Conservation (phyloP, 1,140 invertebrate species). For the Tetragonula clypearis region DNA sequence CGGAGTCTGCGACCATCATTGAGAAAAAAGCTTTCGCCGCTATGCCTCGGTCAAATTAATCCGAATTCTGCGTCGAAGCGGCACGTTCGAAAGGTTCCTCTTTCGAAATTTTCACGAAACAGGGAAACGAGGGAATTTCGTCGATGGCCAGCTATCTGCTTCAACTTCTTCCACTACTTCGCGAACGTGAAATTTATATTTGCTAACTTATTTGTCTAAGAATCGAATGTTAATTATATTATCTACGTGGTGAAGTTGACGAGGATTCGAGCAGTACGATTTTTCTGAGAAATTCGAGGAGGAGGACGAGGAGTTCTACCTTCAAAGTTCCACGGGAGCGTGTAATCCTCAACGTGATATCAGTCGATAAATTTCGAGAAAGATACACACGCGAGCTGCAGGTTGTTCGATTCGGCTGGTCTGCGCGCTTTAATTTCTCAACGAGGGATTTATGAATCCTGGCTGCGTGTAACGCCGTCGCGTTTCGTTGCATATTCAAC, state of each 20-base stretch:
- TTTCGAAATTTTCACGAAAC: constrained; percentile 22
- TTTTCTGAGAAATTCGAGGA: neutral
- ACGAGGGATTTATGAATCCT: constrained; percentile 14
- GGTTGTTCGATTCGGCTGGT: neutral
- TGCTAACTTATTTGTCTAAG: neutral
- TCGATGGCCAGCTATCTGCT: neutral
- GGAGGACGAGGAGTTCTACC: neutral
- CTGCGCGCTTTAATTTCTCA: neutral
- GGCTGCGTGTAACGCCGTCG: neutral
- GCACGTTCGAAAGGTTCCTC: neutral
- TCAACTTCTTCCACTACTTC: too few species aligned
- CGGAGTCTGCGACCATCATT: too few species aligned
- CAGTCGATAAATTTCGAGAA: constrained; percentile 2
- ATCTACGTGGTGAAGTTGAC: neutral
- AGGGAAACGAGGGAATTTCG: neutral
- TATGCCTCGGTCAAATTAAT: neutral
- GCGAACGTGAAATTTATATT: too few species aligned
- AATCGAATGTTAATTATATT: neutral
- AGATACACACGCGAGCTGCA: neutral
- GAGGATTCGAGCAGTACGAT: neutral
- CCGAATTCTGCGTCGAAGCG: neutral
- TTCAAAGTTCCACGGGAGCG: neutral
- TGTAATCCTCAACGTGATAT: neutral
- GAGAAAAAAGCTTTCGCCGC: too few species aligned
- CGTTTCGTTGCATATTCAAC: constrained; percentile 11